These are phyloP conservation scores for Plusia festucae DNA, from an alignment of 2,888 invertebrate genomes.

Conservation along the genomic window DNA sequence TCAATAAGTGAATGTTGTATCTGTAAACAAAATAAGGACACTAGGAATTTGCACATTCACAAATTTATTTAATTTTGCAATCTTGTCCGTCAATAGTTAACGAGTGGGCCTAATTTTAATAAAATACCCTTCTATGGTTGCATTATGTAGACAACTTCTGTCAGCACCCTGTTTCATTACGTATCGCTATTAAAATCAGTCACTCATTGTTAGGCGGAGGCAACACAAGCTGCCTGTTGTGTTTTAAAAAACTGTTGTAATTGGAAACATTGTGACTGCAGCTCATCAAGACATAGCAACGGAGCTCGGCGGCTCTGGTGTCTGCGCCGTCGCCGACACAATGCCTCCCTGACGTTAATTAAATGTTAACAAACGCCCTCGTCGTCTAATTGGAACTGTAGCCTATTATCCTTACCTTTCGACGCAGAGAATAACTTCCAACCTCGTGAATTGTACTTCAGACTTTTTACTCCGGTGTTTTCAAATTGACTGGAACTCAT, in stretches of 20 bases:
- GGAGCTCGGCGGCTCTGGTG: slow-evolving; percentile 76
- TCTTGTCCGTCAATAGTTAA: not conserved
- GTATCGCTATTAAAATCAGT: slow-evolving; percentile 39
- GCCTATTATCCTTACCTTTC: slow-evolving; percentile 88
- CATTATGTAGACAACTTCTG: slow-evolving; percentile 7
- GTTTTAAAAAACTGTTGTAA: slow-evolving; percentile 71
- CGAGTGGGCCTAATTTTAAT: not conserved
- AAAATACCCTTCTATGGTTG: not conserved
- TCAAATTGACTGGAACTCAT: slow-evolving; percentile 70
- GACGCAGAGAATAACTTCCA: slow-evolving; percentile 82
- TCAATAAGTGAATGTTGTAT: not conserved
- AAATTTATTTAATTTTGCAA: not conserved
- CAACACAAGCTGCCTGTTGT: slow-evolving; percentile 30
- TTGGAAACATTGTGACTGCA: slow-evolving; percentile 78
- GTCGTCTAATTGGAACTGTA: slow-evolving; percentile 89
- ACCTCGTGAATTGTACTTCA: slow-evolving; percentile 81
- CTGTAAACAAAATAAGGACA: too few species aligned
- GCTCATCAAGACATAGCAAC: slow-evolving; percentile 66
- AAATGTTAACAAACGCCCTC: slow-evolving; percentile 90
- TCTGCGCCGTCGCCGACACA: slow-evolving; percentile 80
- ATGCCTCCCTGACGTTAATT: slow-evolving; percentile 88
- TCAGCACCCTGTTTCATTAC: slow-evolving; percentile 14
- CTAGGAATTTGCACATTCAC: not conserved
- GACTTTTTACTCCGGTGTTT: slow-evolving; percentile 77
- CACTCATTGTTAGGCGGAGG: slow-evolving; percentile 37